Evolutionary conservation across 2,113 vertebrate genomes (phyloP).

Genomic region (Mellivora capensis): DNA sequence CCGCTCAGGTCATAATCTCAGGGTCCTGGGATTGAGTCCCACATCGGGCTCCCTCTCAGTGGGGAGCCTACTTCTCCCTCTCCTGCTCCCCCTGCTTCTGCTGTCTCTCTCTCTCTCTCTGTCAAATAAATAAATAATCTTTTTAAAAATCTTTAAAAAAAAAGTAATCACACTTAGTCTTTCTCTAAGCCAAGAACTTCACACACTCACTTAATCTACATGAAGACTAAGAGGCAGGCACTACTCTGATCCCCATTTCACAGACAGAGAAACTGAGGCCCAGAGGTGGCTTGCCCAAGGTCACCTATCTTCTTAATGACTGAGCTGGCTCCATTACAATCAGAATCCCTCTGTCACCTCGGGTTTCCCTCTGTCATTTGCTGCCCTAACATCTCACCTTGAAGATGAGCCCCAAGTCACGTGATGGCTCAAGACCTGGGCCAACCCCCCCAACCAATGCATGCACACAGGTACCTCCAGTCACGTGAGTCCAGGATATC

Average conservation of each 20-base stretch:
- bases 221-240: neutral
- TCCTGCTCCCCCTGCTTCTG: too few relatives aligned
- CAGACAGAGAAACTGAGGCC: neutral
- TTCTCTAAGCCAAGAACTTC: neutral
- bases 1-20: too few relatives aligned
- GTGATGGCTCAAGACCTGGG: neutral
- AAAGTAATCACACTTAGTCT: neutral
- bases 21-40: too few relatives aligned
- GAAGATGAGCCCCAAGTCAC: neutral
- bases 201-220: neutral
- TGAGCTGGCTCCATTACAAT: neutral
- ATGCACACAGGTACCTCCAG: neutral
- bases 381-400: neutral
- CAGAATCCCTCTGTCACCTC: neutral
- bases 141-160: too few relatives aligned
- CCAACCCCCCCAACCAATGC: neutral
- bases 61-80: too few relatives aligned
- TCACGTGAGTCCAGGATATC: neutral
- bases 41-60: too few relatives aligned
- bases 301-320: neutral
- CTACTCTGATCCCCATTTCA: neutral
- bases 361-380: neutral
- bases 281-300: neutral
- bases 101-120: too few relatives aligned
- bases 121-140: too few relatives aligned